These are phyloP conservation scores for Sandelia bainsii DNA, from an alignment of 2,797 vertebrate genomes.

Conservation along the genomic window DNA sequence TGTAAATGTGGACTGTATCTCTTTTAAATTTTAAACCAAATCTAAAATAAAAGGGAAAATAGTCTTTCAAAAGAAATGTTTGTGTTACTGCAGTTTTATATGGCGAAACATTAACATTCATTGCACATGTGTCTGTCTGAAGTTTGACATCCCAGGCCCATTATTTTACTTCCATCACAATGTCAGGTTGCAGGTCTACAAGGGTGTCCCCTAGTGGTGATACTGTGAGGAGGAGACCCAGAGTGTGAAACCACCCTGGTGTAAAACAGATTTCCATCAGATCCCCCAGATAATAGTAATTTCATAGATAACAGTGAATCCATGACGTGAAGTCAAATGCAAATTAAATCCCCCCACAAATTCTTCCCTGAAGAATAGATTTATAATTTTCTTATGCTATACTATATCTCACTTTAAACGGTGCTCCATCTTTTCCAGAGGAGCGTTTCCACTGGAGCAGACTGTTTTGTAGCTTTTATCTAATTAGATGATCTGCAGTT, in stretches of 20 bases:
- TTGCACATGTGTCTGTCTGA: slow-evolving; percentile 10
- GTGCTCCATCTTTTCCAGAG: slow-evolving; percentile 71
- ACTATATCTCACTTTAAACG: slow-evolving; percentile 77
- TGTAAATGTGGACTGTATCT: background rate
- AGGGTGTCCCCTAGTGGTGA: slow-evolving; percentile 83
- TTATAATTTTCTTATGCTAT: slow-evolving; percentile 75
- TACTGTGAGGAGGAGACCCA: slow-evolving; percentile 39
- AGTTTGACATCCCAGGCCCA: slow-evolving; percentile 27
- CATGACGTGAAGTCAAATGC: slow-evolving; percentile 79
- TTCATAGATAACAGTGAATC: slow-evolving; percentile 81
- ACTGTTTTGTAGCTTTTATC: slow-evolving; percentile 73
- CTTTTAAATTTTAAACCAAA: background rate
- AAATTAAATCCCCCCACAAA: slow-evolving; percentile 78
- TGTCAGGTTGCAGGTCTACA: slow-evolving; percentile 57
- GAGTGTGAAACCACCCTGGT: slow-evolving; percentile 71
- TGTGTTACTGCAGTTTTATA: slow-evolving; percentile 14
- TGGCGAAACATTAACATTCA: slow-evolving; percentile 22
- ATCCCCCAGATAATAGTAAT: slow-evolving; percentile 80
- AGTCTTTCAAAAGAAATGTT: slow-evolving; percentile 9
- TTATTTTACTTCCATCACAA: slow-evolving; percentile 35
- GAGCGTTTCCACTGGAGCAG: slow-evolving; percentile 64
- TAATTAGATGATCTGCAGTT: slow-evolving; percentile 71
- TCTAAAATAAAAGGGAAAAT: background rate
- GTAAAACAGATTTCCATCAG: slow-evolving; percentile 79
- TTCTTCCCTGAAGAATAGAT: slow-evolving; percentile 80